phyloP scores from a whole-genome alignment of 2,888 invertebrate species.

The Melitaea athalia region DNA sequence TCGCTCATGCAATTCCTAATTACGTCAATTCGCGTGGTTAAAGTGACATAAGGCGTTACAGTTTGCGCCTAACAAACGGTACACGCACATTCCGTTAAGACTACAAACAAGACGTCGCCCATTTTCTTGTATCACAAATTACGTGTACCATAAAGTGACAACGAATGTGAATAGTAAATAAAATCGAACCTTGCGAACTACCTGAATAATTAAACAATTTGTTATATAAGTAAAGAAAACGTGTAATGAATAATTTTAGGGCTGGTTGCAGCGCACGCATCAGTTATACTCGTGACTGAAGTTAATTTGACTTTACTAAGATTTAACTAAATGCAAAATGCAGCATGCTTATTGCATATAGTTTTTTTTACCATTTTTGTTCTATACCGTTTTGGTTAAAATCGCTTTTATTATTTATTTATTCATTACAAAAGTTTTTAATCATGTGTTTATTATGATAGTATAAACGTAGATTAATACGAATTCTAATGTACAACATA shows the following conservation, averaged over 20 bases:
- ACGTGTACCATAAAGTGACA: conserved; percentile 17
- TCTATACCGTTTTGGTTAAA: no score
- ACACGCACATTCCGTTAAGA: conserved; percentile 38
- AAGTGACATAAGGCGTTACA: conserved; percentile 77
- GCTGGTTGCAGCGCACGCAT: no score
- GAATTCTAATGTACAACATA: no score
- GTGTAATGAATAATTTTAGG: neutral
- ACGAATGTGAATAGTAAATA: conserved; percentile 6
- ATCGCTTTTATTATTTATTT: no score
- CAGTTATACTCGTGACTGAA: no score
- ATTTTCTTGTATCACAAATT: conserved; percentile 27
- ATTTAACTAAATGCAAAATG: no score
- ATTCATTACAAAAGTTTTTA: no score
- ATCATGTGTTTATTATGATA: no score
- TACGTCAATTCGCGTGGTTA: conserved; percentile 75
- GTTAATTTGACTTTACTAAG: no score
- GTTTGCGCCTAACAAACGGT: conserved; percentile 56
- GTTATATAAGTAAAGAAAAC: neutral
- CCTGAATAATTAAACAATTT: neutral
- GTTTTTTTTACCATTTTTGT: no score
- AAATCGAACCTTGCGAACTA: neutral
- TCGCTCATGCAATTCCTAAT: conserved; percentile 70
- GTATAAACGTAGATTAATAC: no score
- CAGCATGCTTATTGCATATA: no score
- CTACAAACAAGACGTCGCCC: conserved; percentile 32